Conservation (phyloP, 2,888 invertebrate genomes). For the Oscheius sp. region DNA sequence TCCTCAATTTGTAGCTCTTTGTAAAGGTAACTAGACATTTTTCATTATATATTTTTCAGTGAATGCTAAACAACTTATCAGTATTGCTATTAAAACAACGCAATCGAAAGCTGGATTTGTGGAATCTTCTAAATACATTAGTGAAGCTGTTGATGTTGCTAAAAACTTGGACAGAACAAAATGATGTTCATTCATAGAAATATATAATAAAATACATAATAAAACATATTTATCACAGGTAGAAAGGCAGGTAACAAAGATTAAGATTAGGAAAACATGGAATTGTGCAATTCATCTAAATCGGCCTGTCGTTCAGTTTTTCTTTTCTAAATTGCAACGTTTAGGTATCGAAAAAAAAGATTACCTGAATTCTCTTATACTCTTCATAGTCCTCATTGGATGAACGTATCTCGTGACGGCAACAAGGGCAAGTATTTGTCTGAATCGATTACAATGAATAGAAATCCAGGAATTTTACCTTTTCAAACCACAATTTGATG, state of each 20-base stretch:
- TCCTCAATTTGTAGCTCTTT: conserved; percentile 35
- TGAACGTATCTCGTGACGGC: conserved; percentile 32
- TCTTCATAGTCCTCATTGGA: conserved; percentile 37
- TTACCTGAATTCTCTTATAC: conserved; percentile 38
- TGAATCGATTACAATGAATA: background rate
- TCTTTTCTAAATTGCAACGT: conserved; percentile 6
- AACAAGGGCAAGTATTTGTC: conserved; percentile 42
- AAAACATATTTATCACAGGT: too few species aligned
- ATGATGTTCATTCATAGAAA: background rate
- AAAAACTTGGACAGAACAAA: conserved; percentile 16
- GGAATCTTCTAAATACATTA: conserved; percentile 10
- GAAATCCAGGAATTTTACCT: conserved; percentile 21
- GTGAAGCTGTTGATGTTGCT: conserved; percentile 30
- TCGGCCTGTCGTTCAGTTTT: conserved; percentile 19
- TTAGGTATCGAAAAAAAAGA: background rate
- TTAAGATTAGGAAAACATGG: conserved; percentile 26
- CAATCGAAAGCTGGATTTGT: conserved; percentile 3
- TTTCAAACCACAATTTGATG: conserved; percentile 36
- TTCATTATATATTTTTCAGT: conserved; percentile 17
- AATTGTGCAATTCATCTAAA: conserved; percentile 30
- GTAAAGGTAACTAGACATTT: conserved; percentile 11
- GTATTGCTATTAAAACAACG: conserved; percentile 15
- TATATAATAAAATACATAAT: background rate
- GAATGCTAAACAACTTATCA: conserved; percentile 25
- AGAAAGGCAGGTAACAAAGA: background rate